phyloP scores from a whole-genome alignment of 2,888 invertebrate species.

The Euclidia mi region DNA sequence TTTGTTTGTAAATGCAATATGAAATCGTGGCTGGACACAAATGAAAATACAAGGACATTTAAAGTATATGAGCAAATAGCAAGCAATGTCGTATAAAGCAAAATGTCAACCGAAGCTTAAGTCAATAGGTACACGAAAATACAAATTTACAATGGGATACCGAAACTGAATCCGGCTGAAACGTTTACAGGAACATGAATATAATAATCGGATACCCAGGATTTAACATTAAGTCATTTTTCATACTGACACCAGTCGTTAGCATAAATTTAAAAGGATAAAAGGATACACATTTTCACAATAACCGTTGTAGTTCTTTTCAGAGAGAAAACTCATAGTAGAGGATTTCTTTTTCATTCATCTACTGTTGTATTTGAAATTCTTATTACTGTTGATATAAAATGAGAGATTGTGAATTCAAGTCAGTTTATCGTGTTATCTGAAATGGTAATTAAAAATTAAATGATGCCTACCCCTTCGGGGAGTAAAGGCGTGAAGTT shows the following conservation, averaged over 20 bases:
- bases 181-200: conserved; percentile 46
- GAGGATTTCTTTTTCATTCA: conserved; percentile 25
- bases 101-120: not conserved
- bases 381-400: not conserved
- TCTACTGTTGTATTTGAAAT: conserved; percentile 12
- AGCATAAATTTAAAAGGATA: conserved; percentile 53
- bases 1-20: no score
- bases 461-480: no score
- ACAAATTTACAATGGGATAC: not conserved
- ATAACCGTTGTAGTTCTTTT: conserved; percentile 34
- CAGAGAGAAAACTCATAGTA: conserved; percentile 19
- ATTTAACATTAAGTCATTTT: conserved; percentile 47
- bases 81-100: no score
- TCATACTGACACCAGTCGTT: conserved; percentile 52
- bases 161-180: conserved; percentile 21
- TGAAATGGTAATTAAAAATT: not conserved
- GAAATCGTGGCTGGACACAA: no score
- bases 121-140: not conserved
- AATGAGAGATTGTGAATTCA: conserved; percentile 1
- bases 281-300: conserved; percentile 43
- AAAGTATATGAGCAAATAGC: no score
- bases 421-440: not conserved
- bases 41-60: no score
- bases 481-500: no score
- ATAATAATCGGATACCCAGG: conserved; percentile 48